Evolutionary conservation across 2,113 vertebrate species (phyloP).

Genomic region (Furnarius figulus): DNA sequence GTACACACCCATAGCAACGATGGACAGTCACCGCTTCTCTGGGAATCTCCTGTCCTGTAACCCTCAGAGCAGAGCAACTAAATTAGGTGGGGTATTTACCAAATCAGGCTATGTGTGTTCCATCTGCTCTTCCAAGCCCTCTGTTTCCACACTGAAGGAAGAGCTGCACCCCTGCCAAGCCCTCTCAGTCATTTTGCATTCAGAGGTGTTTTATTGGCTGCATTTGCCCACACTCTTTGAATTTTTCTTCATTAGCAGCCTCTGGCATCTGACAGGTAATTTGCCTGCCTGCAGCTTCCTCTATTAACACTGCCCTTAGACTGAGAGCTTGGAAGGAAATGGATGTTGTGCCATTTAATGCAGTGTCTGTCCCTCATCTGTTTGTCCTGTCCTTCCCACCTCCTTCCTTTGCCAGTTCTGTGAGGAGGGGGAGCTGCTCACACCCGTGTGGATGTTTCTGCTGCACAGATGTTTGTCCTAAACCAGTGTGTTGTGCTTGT

Average conservation of each 20-base stretch:
- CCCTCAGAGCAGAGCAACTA: background rate
- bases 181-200: background rate
- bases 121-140: background rate
- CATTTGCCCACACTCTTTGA: background rate
- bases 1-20: background rate
- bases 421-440: background rate
- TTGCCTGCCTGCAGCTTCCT: constrained; percentile 33
- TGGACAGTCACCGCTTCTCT: background rate
- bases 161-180: background rate
- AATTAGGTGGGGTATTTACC: background rate
- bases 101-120: background rate
- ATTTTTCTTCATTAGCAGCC: constrained; percentile 48
- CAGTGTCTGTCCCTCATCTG: background rate
- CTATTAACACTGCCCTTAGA: background rate
- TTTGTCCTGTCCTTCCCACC: background rate
- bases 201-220: background rate
- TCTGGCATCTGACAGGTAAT: constrained; percentile 47
- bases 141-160: background rate
- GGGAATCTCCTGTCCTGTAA: background rate
- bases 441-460: rapidly evolving
- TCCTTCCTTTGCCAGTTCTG: background rate
- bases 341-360: background rate
- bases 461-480: background rate
- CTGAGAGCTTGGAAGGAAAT: background rate
- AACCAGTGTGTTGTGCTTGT: background rate